phyloP scores from a whole-genome alignment of 1,140 invertebrate species.

The Phenacoccus solenopsis region DNA sequence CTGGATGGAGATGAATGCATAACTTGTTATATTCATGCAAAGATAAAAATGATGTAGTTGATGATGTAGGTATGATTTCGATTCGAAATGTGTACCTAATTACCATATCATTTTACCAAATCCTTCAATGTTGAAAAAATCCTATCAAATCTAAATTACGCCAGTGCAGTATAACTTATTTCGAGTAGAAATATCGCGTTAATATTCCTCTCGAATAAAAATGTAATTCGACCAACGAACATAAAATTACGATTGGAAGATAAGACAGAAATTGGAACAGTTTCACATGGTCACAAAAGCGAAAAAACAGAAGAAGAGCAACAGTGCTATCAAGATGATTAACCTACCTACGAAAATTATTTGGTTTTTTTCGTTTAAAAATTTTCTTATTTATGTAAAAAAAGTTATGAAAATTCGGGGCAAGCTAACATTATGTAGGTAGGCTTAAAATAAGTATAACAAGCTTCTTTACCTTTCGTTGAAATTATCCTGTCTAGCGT shows the following conservation, averaged over 20 bases:
- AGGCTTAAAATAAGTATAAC: not conserved
- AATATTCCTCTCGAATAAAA: too few species aligned
- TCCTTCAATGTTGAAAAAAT: too few species aligned
- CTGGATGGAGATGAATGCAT: too few species aligned
- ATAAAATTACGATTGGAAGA: slow-evolving; percentile 10
- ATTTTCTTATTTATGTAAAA: not conserved
- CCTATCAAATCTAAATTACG: too few species aligned
- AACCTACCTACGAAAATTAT: slow-evolving; percentile 4
- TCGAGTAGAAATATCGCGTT: too few species aligned
- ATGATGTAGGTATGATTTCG: too few species aligned
- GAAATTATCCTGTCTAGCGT: slow-evolving; percentile 84
- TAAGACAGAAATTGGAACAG: slow-evolving; percentile 5
- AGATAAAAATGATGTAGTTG: too few species aligned
- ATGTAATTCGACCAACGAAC: not conserved
- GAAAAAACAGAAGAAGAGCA: slow-evolving; percentile 15
- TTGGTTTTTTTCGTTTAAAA: not conserved
- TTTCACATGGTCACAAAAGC: slow-evolving; percentile 17
- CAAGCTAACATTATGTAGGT: slow-evolving; percentile 1
- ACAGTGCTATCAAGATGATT: slow-evolving; percentile 16
- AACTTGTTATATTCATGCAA: too few species aligned
- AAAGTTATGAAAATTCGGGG: not conserved
- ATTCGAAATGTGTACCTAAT: too few species aligned
- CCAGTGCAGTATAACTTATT: too few species aligned
- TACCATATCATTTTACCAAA: too few species aligned
- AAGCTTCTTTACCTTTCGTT: slow-evolving; percentile 76